Percentiles rank a stretch among this genome's conserved stretches.
Evolutionary conservation across 2,113 vertebrate species (phyloP).

Genomic region (Colius striatus): DNA sequence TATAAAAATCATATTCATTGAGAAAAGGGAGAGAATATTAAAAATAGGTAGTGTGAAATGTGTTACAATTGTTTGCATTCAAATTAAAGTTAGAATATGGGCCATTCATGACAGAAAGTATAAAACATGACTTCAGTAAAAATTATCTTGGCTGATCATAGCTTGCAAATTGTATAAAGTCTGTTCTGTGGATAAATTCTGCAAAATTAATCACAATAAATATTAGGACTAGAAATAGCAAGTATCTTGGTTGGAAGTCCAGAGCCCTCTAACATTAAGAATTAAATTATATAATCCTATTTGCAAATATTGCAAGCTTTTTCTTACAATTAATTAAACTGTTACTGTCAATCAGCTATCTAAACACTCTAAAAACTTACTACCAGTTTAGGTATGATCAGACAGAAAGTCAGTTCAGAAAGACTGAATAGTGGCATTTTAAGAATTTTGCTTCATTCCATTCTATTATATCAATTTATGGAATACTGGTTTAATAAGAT

Average conservation of each 20-base stretch:
- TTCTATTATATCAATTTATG: neutral
- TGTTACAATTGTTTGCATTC: slow-evolving; percentile 16
- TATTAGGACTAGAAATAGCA: slow-evolving; percentile 1
- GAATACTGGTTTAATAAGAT: neutral
- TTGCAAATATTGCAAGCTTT: slow-evolving; percentile 35
- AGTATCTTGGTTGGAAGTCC: neutral
- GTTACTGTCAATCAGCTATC: neutral
- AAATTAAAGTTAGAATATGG: slow-evolving; percentile 22
- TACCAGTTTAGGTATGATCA: neutral
- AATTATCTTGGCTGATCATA: slow-evolving; percentile 33
- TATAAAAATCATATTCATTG: slow-evolving; percentile 50
- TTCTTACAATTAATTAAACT: slow-evolving; percentile 37
- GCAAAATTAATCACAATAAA: slow-evolving; percentile 47
- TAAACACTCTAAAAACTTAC: neutral
- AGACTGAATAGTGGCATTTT: neutral
- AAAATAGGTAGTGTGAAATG: slow-evolving; percentile 39
- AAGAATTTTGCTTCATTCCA: neutral
- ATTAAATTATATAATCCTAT: slow-evolving; percentile 41
- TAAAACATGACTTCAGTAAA: slow-evolving; percentile 13
- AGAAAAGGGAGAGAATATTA: slow-evolving; percentile 43
- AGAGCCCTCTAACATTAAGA: neutral
- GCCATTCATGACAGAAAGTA: neutral
- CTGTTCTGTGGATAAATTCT: slow-evolving; percentile 21
- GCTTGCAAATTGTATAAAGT: slow-evolving; percentile 24
- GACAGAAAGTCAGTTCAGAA: neutral